Percentiles rank a stretch among this genome's conserved stretches.
Conservation (phyloP, 2,797 vertebrate genomes). For the Sibirionetta formosa region DNA sequence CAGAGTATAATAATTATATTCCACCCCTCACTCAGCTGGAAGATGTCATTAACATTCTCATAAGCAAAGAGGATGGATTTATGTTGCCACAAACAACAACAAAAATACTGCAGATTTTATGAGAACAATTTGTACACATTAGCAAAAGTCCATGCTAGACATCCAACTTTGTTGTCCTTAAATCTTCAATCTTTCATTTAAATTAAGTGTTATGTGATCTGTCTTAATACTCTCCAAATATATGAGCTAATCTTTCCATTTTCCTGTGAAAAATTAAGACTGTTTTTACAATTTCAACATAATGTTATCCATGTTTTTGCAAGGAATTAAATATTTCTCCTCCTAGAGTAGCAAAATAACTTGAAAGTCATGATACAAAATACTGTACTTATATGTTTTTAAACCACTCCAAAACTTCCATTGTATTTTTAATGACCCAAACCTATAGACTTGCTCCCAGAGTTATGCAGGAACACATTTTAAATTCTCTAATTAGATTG, state of each 20-base stretch:
- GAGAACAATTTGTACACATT: not conserved
- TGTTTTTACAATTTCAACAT: constrained; percentile 5
- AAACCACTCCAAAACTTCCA: not conserved
- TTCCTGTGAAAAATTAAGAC: not conserved
- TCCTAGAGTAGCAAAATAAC: not conserved
- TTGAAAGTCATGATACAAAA: not conserved
- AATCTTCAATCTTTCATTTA: constrained; percentile 11
- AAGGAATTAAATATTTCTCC: not conserved
- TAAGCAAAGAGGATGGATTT: not conserved
- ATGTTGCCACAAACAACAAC: not conserved
- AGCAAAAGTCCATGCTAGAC: not conserved
- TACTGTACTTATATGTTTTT: not conserved
- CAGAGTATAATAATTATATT: not conserved
- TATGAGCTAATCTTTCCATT: constrained; percentile 8
- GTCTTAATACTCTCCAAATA: not conserved
- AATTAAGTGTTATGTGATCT: constrained; percentile 1
- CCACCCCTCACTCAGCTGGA: not conserved
- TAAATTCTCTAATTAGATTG: not conserved
- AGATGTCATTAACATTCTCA: not conserved
- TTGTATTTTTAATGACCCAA: not conserved
- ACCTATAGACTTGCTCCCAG: not conserved
- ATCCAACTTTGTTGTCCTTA: not conserved
- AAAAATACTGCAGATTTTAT: not conserved
- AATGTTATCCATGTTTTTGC: not conserved
- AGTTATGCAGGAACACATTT: not conserved